A percentile compares a stretch with the other conserved stretches of the same genome.
These are phyloP conservation scores for Gambusia yucatana DNA, from an alignment of 2,797 vertebrate genomes.

Conservation along the genomic window DNA sequence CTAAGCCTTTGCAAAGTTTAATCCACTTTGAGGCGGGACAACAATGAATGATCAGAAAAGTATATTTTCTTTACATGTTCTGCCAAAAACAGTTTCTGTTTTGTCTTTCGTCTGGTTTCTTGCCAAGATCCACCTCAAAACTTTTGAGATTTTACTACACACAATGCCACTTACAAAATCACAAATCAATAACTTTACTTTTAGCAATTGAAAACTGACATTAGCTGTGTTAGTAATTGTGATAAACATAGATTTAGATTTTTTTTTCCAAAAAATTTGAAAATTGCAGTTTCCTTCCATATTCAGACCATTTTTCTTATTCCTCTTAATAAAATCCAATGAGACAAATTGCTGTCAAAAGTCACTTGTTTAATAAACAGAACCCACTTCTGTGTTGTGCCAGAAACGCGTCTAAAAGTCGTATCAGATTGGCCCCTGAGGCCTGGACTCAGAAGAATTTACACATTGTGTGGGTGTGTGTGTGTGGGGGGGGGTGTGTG, in stretches of 20 bases:
- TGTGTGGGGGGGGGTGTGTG: no score
- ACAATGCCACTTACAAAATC: background rate
- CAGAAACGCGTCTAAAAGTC: no score
- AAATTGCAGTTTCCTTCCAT: background rate
- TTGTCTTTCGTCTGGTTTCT: background rate
- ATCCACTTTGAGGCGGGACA: background rate
- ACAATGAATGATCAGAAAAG: background rate
- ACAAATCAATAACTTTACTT: background rate
- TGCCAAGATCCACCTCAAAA: background rate
- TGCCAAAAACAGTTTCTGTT: background rate
- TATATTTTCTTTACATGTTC: background rate
- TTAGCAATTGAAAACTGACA: background rate
- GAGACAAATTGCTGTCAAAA: no score
- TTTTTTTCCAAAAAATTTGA: background rate
- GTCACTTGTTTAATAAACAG: no score
- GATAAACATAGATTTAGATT: background rate
- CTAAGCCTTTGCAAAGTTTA: constrained; percentile 14
- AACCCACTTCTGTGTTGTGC: no score
- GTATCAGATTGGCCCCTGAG: no score
- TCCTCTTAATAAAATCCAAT: no score
- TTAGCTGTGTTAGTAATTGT: background rate
- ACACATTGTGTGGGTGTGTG: no score
- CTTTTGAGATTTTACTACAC: background rate
- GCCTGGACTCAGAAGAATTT: no score
- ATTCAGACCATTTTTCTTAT: background rate